These are phyloP conservation scores for Tragopan temminckii DNA, from an alignment of 2,797 vertebrate genomes.

Conservation along the genomic window DNA sequence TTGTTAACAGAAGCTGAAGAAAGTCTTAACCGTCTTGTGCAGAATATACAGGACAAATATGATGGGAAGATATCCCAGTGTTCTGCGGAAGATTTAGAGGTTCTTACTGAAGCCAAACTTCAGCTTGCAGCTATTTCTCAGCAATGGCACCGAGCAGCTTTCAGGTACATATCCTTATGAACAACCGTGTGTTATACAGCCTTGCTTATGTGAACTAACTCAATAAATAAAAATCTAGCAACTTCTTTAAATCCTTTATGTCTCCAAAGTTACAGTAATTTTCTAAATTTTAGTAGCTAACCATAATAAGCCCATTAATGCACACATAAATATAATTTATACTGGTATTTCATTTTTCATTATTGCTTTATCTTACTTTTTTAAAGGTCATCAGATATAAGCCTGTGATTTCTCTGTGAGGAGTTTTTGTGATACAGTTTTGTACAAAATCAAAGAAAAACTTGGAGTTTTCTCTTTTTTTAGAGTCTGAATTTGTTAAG, in stretches of 20 bases:
- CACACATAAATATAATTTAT: neutral
- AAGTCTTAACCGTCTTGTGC: slow-evolving; percentile 77
- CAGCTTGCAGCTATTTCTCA: slow-evolving; percentile 85
- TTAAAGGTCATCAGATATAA: neutral
- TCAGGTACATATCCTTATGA: slow-evolving; percentile 79
- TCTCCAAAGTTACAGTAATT: neutral
- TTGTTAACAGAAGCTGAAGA: slow-evolving; percentile 85
- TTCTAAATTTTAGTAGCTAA: neutral
- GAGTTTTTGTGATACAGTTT: neutral
- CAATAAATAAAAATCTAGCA: neutral
- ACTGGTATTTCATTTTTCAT: neutral
- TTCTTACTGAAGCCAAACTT: slow-evolving; percentile 84
- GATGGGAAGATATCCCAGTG: slow-evolving; percentile 41
- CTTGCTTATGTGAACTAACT: neutral
- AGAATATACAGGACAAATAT: slow-evolving; percentile 47
- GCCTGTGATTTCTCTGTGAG: neutral
- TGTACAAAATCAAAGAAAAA: neutral
- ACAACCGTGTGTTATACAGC: neutral
- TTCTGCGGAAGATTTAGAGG: slow-evolving; percentile 84
- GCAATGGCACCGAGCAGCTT: slow-evolving; percentile 85
- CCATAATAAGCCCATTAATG: neutral
- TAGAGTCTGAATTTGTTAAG: neutral
- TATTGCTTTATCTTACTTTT: neutral
- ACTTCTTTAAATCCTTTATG: neutral
- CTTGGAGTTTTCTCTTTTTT: neutral